Evolutionary conservation across 1,140 invertebrate species (phyloP), one percentile per base, ranked within the genome.

Genomic region (Tetramorium alpestre): DNA sequence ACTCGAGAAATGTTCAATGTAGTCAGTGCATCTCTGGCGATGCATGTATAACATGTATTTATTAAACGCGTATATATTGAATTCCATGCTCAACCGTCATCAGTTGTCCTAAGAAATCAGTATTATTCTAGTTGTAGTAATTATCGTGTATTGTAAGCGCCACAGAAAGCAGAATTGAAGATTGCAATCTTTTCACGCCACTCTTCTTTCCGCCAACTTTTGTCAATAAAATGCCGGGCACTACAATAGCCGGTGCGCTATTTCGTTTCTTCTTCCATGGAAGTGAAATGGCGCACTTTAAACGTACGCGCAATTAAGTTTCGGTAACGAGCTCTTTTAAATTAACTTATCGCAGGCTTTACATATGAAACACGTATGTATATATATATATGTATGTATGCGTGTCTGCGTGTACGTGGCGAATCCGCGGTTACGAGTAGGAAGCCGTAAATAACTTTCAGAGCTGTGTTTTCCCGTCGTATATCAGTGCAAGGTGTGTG

Each of bases 311-410:
- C 67, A 87, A 89, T 90, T 85, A 89, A 87, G 88, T 80, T 47
- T 72, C 77, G 64, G 64, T 77, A 86, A 72, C 72, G 78, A 72
- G 67, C 69, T 85, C 86, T 85, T 92, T 75, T 89, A 90, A 92
- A 93, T 93, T 91, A 93, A 93, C 91, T 93, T 93, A 93, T 93
- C 92, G 92, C 49, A 44, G 80, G 22, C 22, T 41, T 44, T 64
- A 33, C 33, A 18, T 67, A 47, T 11, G 22, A 49, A 25, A 25
- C 69, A 28, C 8, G 13, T 38, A 25, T 11, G 72, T 49, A 41
- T 1, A 16, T 18, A 13, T 49, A 41, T 1, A 16, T 18, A 13
- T 7, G 13, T 13, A 25, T 11, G 44, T 18, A 47, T 44, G 38
- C 41, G 60, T 56, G 67, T 18, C 3, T 28, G 62, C 13, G 77